Evolutionary conservation across 2,888 invertebrate genomes (phyloP), one percentile per base, ranked within the genome.

Genomic region (Poecilus cupreus): DNA sequence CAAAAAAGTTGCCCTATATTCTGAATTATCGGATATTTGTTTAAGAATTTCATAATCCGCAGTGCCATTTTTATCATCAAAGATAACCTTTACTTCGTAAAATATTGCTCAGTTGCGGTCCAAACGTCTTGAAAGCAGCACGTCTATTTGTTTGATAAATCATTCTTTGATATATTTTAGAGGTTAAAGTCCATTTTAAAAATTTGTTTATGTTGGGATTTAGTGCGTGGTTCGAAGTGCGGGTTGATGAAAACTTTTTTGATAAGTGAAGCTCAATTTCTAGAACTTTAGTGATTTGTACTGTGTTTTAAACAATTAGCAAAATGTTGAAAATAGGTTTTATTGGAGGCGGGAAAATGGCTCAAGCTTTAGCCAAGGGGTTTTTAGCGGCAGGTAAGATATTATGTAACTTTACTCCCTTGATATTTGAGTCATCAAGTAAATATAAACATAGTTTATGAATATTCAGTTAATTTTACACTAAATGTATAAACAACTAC

Each of bases 291-390:
- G 64, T 68, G 64, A 68, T 13, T 68, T 57, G 68, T 79, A 18
- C 57, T 76, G 76, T 76, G 76, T 72, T 43, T 32, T n/a, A 88
- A 88, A 88, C 5, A 6, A 83, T 86, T 51, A 84, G 85, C 49
- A 91, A 89, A 82, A 89, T 92, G 88, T 85, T 95, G 90, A 94
- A 93, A 90, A 95, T 98, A 85, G 98, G 98, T 2, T 97, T 98
- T 88, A 92, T 98, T 60, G 98, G 98, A 1, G 97, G 96, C 32
- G 98, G 98, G 11, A 95, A 95, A 88, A 94, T 98, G 93, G 98
- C 97, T 0, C 96, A 96, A 87, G 97, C 97, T 0, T 90, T 98
- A 87, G 97, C 96, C 6, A 95, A 95, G 88, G 97, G 97, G 83
- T 96, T 98, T 85, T 94, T 97, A 86, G 91, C 94, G 80, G 94